Base-by-base conservation (phyloP, 1,140 invertebrate genomes). In the Dryas iulia region DNA sequence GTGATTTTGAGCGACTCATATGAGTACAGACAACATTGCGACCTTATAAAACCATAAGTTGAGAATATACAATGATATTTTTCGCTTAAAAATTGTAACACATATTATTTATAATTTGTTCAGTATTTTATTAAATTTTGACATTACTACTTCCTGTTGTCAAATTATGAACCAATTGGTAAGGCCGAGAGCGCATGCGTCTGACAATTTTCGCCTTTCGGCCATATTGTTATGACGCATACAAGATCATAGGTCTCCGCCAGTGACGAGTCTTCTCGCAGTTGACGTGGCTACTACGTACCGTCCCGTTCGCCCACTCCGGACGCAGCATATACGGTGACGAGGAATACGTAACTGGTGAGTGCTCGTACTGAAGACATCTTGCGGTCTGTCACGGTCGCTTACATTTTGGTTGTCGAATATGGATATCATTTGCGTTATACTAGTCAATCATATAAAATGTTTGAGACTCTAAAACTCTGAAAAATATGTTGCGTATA, bases 261-360 rank as follows among this genome's bases (percentile, higher is more conserved):
- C 94, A 95, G 96, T 97, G 96, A 97, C 96, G 96, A 96, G 95
- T 95, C 94, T 95, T 94, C 95, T 95, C 95, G 95, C 95, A 95
- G 95, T 97, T 97, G 96, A 97, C 96, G 96, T 97, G 96, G 96
- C 96, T 96, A 95, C 96, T 97, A 97, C 96, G 96, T 97, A 96
- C 96, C 94, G 95, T 95, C 94, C 94, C 94, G 93, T 95, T 96
- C 96, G 95, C 95, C 96, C 96, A 97, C 95, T 97, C 96, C 95
- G 95, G 95, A 96, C 95, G 95, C 96, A 95, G 95, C 95, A 96
- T 96, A 96, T 93, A 96, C 95, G 95, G 96, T 97, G 96, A 97
- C 96, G 96, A 97, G 95, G 95, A 96, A 96, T 96, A 96, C 96
- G 96, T 97, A 97, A 97, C 95, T 96, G 95, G 95, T 96, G 95